Base-by-base conservation (phyloP, 2,888 invertebrate species). In the Ganaspis brasiliensis region DNA sequence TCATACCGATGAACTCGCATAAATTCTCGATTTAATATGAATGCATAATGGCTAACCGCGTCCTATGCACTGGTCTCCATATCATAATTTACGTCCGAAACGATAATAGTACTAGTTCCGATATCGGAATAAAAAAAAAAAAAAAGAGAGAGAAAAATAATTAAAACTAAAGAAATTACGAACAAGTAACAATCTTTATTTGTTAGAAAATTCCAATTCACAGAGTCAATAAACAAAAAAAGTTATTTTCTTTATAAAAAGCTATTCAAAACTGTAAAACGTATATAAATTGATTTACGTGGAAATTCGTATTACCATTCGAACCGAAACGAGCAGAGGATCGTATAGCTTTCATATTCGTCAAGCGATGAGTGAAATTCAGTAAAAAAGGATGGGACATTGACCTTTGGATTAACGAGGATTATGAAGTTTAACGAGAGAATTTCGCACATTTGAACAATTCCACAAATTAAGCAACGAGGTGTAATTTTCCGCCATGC, bases 341-440 rank as follows among this genome's bases (percentile, higher is more conserved):
- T 31, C 61, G 19, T 31, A 61, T 61, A 61, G 61, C 26, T 61
- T 37, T 56, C 26, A 9, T 67, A 14, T 40, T 40, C 45, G 79
- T 78, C 84, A 81, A 82, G 77, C 83, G 81, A 77, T 80, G 81
- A 82, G 83, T 84, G 85, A 87, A 87, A 87, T 84, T 87, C 82
- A 79, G 75, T 80, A 85, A 85, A 86, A 85, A 85, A 81, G 83
- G 83, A 83, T 82, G 79, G 76, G 37, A 67, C 70, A 63, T 55
- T 61, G 57, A 40, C 55, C 78, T 45, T 40, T 24, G 71, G 72
- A 74, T 59, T 52, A 57, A 76, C 57, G 74, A 71, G 76, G 73
- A 61, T 73, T 78, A 78, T 78, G 61, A 73, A 75, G 71, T 78
- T 75, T 67, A 75, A 59, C 49, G 72, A 45, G 59, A 59, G 59